Conservation (phyloP, 2,888 invertebrate genomes). For the Aromia moschata region DNA sequence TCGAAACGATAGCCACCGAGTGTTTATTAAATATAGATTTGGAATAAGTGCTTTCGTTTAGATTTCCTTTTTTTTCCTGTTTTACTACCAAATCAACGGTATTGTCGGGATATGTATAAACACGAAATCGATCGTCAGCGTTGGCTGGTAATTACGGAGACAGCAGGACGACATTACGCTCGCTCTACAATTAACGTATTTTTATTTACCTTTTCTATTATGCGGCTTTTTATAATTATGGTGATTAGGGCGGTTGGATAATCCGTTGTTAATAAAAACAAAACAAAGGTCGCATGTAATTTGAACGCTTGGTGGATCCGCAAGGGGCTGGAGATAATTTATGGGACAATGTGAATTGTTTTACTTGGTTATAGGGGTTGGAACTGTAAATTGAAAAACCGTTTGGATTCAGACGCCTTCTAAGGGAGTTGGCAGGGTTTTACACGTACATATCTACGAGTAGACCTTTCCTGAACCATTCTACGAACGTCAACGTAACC, state of each 20-base stretch:
- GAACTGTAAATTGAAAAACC: too few relatives aligned
- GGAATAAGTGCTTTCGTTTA: slow-evolving; percentile 37
- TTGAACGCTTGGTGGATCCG: not conserved
- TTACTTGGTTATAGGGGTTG: too few relatives aligned
- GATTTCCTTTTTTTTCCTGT: slow-evolving; percentile 34
- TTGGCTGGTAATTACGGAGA: slow-evolving; percentile 32
- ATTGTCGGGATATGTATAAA: slow-evolving; percentile 30
- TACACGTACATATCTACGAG: too few relatives aligned
- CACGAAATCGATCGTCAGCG: slow-evolving; percentile 34
- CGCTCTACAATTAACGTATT: slow-evolving; percentile 29
- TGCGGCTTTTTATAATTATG: slow-evolving; percentile 29
- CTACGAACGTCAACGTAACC: too few relatives aligned
- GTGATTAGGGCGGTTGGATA: slow-evolving; percentile 31
- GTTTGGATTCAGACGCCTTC: too few relatives aligned
- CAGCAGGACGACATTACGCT: slow-evolving; percentile 24
- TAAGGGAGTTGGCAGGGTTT: too few relatives aligned
- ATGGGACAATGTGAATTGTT: too few relatives aligned
- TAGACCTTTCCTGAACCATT: too few relatives aligned
- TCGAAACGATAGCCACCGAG: slow-evolving; percentile 15
- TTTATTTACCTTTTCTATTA: slow-evolving; percentile 38
- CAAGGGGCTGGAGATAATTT: too few relatives aligned
- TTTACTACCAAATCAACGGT: slow-evolving; percentile 15
- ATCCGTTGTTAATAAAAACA: slow-evolving; percentile 11
- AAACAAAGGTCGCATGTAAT: not conserved
- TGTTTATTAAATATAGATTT: slow-evolving; percentile 33